Conservation (phyloP, 2,888 invertebrate species). For the Meloe dianella region DNA sequence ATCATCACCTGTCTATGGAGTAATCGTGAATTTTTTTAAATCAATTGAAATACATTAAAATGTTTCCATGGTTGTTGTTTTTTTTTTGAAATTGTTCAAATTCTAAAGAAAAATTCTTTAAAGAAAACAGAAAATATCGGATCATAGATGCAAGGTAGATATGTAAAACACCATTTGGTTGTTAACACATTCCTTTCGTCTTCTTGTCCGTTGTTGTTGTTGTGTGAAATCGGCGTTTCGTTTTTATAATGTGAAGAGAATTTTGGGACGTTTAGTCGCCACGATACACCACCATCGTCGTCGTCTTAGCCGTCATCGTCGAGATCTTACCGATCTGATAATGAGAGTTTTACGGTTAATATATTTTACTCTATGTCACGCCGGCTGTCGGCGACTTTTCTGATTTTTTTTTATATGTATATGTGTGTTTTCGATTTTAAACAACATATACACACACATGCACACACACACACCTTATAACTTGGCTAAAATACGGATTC, state of each 20-base stretch:
- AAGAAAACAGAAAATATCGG: background rate
- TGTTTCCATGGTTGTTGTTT: slow-evolving; percentile 12
- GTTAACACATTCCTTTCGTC: slow-evolving; percentile 12
- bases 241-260: slow-evolving; percentile 1
- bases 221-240: slow-evolving; percentile 13
- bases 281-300: background rate
- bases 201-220: slow-evolving; percentile 3
- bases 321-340: slow-evolving; percentile 37
- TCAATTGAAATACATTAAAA: background rate
- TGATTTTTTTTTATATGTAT: background rate
- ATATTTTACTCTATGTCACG: slow-evolving; percentile 47
- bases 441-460: background rate
- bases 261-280: slow-evolving; percentile 13
- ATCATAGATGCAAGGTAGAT: background rate
- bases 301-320: background rate
- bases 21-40: slow-evolving; percentile 49
- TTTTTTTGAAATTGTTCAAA: background rate
- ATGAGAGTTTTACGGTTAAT: slow-evolving; percentile 43
- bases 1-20: slow-evolving; percentile 52
- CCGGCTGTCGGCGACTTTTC: slow-evolving; percentile 25
- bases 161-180: slow-evolving; percentile 9
- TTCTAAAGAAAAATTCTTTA: background rate
- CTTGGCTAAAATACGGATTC: slow-evolving; percentile 8
- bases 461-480: background rate
- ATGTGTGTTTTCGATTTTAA: background rate